Evolutionary conservation across 23 tunicate species (phyloP), one percentile per base, ranked within the genome.

Genomic region (Diplosoma virens): DNA sequence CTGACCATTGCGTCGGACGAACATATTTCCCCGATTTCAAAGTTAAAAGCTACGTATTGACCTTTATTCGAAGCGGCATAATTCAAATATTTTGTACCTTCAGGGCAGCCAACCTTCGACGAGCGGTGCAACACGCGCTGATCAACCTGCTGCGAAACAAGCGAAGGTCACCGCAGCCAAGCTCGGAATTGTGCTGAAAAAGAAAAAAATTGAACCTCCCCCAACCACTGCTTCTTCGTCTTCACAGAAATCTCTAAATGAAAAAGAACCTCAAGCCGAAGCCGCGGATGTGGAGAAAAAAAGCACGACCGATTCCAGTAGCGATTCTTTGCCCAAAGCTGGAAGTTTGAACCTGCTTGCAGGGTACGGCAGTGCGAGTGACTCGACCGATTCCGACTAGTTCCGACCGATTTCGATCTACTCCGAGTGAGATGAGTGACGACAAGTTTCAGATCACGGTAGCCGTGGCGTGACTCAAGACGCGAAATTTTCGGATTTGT

Each of bases 281-380:
- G 54, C 3, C 4, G n/a, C 54, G 5, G 3, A 4, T 11, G 11
- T 23, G 3, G 37, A 21, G 6, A 68, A 16, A 14, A 3, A 18
- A 7, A 65, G 5, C 6, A 28, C 34, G 18, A 25, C 37, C 17
- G 71, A 28, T 25, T 7, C 37, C 3, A 31, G 18, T 29, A 14
- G 16, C 36, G 23, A n/a, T 25, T 34, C 56, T 27, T 16, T 20
- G 3, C 18, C 28, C 25, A 22, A 37, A 2, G 77, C 47, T 3
- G 84, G 65, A 1, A 52, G 81, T 64, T 73, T 80, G 27, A 21
- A 56, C 26, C 46, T 80, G 3, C 50, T 80, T 3, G 77, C 78
- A 5, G 66, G 60, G 1, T 80, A 80, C 69, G 66, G 77, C 17
- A 64, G 75, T 45, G 78, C 32, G 34, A 54, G 56, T n/a, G 29